These are phyloP conservation scores for Saimiri boliviensis DNA, from an alignment of 2,113 vertebrate species.

Conservation along the genomic window DNA sequence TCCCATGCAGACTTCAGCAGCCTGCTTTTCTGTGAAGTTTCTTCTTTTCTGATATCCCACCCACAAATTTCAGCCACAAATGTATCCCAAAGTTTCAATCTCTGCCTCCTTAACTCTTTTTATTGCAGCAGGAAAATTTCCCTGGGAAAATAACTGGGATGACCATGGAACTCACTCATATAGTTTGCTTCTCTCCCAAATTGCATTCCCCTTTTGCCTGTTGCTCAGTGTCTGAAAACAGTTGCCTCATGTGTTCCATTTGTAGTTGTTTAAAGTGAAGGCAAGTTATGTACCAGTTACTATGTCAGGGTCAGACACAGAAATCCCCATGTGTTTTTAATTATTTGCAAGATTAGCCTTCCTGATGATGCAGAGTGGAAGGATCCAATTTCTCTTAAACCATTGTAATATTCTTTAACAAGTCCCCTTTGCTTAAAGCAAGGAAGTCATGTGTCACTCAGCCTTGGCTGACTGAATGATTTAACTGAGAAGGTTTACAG, in stretches of 20 bases:
- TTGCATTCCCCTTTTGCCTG: neutral
- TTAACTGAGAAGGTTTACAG: neutral
- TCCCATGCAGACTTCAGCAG: neutral
- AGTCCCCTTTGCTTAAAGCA: neutral
- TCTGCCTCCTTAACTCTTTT: neutral
- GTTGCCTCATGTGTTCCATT: neutral
- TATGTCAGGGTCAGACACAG: neutral
- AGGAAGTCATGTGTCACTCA: neutral
- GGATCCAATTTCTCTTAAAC: neutral
- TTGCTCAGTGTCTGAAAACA: neutral
- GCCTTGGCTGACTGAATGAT: neutral
- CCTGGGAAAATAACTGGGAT: neutral
- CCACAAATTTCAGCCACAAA: neutral
- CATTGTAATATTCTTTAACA: neutral
- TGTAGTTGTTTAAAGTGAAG: neutral
- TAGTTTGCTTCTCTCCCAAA: neutral
- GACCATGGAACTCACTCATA: neutral
- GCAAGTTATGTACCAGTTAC: neutral
- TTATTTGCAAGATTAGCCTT: neutral
- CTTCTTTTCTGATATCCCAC: neutral
- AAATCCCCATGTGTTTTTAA: constrained; percentile 24
- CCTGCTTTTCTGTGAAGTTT: neutral
- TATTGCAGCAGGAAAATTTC: too few species aligned
- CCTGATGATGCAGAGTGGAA: neutral
- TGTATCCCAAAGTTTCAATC: neutral